A percentile compares a stretch with the other conserved stretches of the same genome.
Evolutionary conservation across 2,888 invertebrate species (phyloP).

Genomic region (Clostera curtula): DNA sequence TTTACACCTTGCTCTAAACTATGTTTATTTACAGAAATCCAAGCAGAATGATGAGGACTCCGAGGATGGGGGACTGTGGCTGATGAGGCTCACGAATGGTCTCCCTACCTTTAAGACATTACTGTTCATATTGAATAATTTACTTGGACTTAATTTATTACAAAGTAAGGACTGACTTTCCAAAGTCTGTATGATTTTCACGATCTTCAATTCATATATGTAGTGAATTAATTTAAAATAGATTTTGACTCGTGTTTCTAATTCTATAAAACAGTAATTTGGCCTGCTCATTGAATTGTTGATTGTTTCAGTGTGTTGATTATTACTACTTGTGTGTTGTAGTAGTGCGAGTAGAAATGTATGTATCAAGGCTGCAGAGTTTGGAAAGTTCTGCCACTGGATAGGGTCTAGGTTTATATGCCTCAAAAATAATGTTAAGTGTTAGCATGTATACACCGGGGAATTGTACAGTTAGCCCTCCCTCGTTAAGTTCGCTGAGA

Average conservation of each 20-base stretch:
- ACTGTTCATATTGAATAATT: conserved; percentile 74
- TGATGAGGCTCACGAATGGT: too few species aligned
- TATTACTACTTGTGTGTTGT: conserved; percentile 38
- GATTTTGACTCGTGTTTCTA: conserved; percentile 25
- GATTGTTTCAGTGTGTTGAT: conserved; percentile 45
- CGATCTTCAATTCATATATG: conserved; percentile 21
- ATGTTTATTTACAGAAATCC: too few species aligned
- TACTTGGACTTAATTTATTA: conserved; percentile 75
- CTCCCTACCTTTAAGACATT: conserved; percentile 55
- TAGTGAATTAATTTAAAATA: conserved; percentile 20
- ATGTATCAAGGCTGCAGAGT: conserved; percentile 54
- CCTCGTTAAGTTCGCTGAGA: conserved; percentile 74
- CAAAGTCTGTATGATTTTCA: conserved; percentile 57
- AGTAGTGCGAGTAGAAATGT: conserved; percentile 44
- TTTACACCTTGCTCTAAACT: too few species aligned
- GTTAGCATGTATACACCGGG: conserved; percentile 72
- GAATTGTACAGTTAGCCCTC: conserved; percentile 76
- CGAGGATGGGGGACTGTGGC: too few species aligned
- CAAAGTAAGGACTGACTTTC: conserved; percentile 72
- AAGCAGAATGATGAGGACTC: too few species aligned
- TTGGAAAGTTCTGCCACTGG: conserved; percentile 70
- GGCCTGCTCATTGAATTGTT: conserved; percentile 50
- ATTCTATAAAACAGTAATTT: conserved; percentile 35
- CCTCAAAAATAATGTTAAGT: conserved; percentile 71
- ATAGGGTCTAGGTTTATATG: conserved; percentile 67